A percentile compares a stretch with the other conserved stretches of the same genome.
phyloP scores from a whole-genome alignment of 1,140 invertebrate genomes.

The Leptinotarsa undecemlineata region DNA sequence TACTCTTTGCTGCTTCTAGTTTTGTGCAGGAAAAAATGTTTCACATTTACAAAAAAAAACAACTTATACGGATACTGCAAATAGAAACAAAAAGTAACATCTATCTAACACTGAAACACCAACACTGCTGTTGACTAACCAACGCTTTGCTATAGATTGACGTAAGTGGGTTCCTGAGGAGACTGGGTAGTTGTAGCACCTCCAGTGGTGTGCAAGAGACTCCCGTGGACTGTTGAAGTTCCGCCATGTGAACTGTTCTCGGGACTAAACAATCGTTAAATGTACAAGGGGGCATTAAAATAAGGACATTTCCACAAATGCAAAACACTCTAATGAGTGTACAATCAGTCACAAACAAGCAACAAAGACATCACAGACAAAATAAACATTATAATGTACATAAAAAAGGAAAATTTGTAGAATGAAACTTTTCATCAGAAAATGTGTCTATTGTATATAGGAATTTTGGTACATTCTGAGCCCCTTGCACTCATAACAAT shows the following conservation, averaged over 20 bases:
- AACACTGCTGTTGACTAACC: constrained; percentile 65
- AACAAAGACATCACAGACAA: constrained; percentile 28
- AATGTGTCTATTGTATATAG: constrained; percentile 55
- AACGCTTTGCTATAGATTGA: constrained; percentile 85
- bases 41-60: too few relatives aligned
- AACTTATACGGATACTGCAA: too few relatives aligned
- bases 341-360: constrained; percentile 12
- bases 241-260: constrained; percentile 63
- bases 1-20: too few relatives aligned
- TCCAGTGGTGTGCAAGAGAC: constrained; percentile 54
- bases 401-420: constrained; percentile 21
- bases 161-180: constrained; percentile 88
- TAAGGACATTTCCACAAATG: constrained; percentile 28
- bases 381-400: constrained; percentile 23
- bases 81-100: constrained; percentile 5
- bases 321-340: constrained; percentile 30
- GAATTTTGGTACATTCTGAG: constrained; percentile 34
- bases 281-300: constrained; percentile 49
- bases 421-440: constrained; percentile 52
- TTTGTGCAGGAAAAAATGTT: too few relatives aligned
- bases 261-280: constrained; percentile 60
- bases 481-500: constrained; percentile 53
- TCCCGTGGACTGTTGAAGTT: constrained; percentile 60
- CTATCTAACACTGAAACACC: constrained; percentile 45
- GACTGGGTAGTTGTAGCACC: constrained; percentile 68